These are phyloP conservation scores for Colletes gigas DNA, from an alignment of 1,140 invertebrate species.

Conservation along the genomic window DNA sequence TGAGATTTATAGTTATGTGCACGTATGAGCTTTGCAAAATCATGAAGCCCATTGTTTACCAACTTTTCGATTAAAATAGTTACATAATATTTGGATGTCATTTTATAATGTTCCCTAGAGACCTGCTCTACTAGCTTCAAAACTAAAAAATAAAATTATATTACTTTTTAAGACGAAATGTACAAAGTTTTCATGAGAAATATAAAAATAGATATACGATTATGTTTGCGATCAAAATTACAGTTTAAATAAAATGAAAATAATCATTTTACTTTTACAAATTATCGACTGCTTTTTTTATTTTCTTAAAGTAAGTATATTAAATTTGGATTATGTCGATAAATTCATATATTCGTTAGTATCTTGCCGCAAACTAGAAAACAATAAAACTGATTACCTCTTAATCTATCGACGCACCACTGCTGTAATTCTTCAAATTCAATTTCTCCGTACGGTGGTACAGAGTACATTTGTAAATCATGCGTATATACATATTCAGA, in stretches of 20 bases:
- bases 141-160: slow-evolving; percentile 30
- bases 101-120: not conserved
- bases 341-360: not conserved
- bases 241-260: not conserved
- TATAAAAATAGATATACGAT: no score
- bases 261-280: not conserved
- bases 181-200: not conserved
- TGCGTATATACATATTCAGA: not conserved
- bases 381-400: not conserved
- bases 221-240: not conserved
- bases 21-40: slow-evolving; percentile 67
- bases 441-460: slow-evolving; percentile 1
- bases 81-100: slow-evolving; percentile 12
- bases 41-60: not conserved
- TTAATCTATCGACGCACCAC: slow-evolving; percentile 16
- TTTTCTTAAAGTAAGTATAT: not conserved
- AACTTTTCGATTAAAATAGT: slow-evolving; percentile 24
- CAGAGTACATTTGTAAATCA: slow-evolving; percentile 17
- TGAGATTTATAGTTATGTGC: slow-evolving; percentile 75
- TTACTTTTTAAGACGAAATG: not conserved
- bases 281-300: not conserved
- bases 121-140: slow-evolving; percentile 39
- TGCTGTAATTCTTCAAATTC: slow-evolving; percentile 4
- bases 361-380: no score
- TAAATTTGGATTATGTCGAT: not conserved